These are phyloP conservation scores for Cepaea hortensis DNA, from an alignment of 2,888 invertebrate genomes.

Conservation along the genomic window DNA sequence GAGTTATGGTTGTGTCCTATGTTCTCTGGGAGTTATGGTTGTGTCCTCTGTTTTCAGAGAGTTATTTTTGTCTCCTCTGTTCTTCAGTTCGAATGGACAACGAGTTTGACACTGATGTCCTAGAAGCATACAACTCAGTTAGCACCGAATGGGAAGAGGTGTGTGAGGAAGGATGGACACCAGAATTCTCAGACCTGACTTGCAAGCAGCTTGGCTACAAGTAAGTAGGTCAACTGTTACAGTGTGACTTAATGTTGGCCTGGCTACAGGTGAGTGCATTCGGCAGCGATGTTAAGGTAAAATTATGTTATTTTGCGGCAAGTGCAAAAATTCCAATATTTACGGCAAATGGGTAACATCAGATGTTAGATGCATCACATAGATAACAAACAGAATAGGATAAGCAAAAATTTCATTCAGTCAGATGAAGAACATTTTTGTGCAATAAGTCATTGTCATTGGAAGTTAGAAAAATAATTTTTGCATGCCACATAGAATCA, in stretches of 20 bases:
- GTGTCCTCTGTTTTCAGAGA: too few species aligned
- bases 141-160: slow-evolving; percentile 60
- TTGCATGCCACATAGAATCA: too few species aligned
- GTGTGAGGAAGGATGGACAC: slow-evolving; percentile 63
- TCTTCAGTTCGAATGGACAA: slow-evolving; percentile 58
- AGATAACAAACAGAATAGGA: too few species aligned
- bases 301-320: not conserved
- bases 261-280: not conserved
- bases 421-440: too few species aligned
- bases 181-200: slow-evolving; percentile 53
- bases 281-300: not conserved
- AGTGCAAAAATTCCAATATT: not conserved
- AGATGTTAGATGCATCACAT: too few species aligned
- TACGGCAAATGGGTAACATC: too few species aligned
- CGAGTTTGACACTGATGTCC: slow-evolving; percentile 53
- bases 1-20: too few species aligned
- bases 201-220: slow-evolving; percentile 63
- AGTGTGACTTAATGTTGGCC: not conserved
- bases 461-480: too few species aligned
- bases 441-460: too few species aligned
- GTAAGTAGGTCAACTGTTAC: slow-evolving; percentile 43
- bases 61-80: not conserved
- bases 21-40: too few species aligned
- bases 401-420: too few species aligned
- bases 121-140: slow-evolving; percentile 58